These are phyloP conservation scores for Macquaria australasica DNA, from an alignment of 2,113 vertebrate genomes.

Conservation along the genomic window DNA sequence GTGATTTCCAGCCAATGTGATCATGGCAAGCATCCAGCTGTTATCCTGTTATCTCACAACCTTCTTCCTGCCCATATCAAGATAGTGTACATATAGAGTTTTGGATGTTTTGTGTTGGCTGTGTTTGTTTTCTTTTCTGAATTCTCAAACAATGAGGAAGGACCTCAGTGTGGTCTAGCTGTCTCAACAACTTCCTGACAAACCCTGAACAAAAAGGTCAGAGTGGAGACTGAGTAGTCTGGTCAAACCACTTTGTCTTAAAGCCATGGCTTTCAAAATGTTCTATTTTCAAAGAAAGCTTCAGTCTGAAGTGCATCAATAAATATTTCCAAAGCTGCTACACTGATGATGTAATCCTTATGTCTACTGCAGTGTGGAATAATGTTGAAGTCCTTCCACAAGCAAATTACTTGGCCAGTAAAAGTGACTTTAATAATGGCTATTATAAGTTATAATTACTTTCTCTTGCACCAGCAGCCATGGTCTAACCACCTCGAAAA, in stretches of 20 bases:
- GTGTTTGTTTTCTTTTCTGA: constrained; percentile 58
- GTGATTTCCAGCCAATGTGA: constrained; percentile 47
- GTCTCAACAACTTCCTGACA: constrained; percentile 76
- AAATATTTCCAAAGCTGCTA: not conserved
- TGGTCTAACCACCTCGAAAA: not conserved
- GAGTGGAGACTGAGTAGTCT: constrained; percentile 34
- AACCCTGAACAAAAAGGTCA: constrained; percentile 52
- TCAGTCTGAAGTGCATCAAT: not conserved
- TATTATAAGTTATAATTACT: not conserved
- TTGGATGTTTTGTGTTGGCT: constrained; percentile 52
- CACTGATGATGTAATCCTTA: not conserved
- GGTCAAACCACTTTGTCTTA: constrained; percentile 3
- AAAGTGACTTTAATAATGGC: not conserved
- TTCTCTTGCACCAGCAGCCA: not conserved
- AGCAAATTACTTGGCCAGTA: not conserved
- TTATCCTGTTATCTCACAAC: constrained; percentile 67
- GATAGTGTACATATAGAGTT: constrained; percentile 51
- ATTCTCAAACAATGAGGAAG: constrained; percentile 74
- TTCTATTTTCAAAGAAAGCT: not conserved
- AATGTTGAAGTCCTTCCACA: not conserved
- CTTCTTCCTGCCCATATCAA: constrained; percentile 59
- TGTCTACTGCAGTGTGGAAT: not conserved
- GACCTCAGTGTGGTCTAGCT: constrained; percentile 50
- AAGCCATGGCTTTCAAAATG: not conserved
- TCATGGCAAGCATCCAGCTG: constrained; percentile 50